Conservation (phyloP, 1,140 invertebrate species). For the Oncopeltus fasciatus region DNA sequence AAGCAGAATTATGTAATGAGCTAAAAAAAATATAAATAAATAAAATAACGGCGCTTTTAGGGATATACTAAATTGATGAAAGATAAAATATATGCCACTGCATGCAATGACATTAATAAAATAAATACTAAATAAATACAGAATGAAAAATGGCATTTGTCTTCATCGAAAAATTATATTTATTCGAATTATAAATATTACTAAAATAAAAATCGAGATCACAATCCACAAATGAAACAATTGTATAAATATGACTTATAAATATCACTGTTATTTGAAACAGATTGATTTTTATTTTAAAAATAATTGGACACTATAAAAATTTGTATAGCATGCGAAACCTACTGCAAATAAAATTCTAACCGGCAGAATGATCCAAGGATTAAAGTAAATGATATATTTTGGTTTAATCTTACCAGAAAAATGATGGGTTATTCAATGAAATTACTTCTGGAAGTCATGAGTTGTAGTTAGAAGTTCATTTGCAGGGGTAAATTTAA, state of each 20-base stretch:
- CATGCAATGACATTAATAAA: neutral
- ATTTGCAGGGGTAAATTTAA: constrained; percentile 18
- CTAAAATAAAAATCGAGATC: constrained; percentile 6
- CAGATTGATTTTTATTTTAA: constrained; percentile 6
- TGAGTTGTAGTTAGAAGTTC: constrained; percentile 16
- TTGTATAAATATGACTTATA: neutral
- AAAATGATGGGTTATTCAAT: neutral
- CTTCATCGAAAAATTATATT: neutral
- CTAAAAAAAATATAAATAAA: neutral
- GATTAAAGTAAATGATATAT: neutral
- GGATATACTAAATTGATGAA: neutral
- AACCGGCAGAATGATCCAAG: constrained; percentile 10
- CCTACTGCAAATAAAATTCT: constrained; percentile 22
- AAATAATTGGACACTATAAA: constrained; percentile 8
- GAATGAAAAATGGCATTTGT: neutral
- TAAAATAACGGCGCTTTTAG: neutral
- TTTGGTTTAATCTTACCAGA: neutral
- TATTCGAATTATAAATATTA: neutral
- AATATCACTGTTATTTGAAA: neutral
- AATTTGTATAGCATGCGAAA: constrained; percentile 5
- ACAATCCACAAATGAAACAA: constrained; percentile 6
- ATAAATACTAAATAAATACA: neutral
- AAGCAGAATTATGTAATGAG: neutral
- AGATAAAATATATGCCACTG: constrained; percentile 1
- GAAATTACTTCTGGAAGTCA: neutral